Conservation (phyloP, 2,888 invertebrate genomes). For the Gastrophysa polygoni region DNA sequence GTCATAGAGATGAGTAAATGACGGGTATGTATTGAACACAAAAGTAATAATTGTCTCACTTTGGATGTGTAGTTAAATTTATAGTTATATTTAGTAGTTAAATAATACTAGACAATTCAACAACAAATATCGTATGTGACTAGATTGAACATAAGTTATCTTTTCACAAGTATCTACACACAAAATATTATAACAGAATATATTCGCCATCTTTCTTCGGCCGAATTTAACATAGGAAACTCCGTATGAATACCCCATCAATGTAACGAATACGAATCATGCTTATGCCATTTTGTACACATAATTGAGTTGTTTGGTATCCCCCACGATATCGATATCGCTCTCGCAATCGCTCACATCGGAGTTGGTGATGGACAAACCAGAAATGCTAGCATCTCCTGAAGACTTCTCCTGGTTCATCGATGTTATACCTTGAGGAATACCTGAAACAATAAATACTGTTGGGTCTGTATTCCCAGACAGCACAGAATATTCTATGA, state of each 20-base stretch:
- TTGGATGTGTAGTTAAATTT: too few relatives aligned
- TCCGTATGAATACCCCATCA: not conserved
- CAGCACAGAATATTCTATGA: too few relatives aligned
- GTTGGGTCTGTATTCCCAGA: not conserved
- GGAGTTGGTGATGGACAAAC: constrained; percentile 41
- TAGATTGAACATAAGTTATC: not conserved
- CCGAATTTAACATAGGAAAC: constrained; percentile 3
- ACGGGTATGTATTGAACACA: too few relatives aligned
- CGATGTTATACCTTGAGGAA: constrained; percentile 18
- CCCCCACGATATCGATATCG: constrained; percentile 68
- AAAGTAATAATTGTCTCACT: too few relatives aligned
- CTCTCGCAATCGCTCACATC: constrained; percentile 66
- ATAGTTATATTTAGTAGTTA: too few relatives aligned
- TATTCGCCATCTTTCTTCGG: not conserved
- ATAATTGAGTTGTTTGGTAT: constrained; percentile 49
- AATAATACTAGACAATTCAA: too few relatives aligned
- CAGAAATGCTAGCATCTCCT: constrained; percentile 30
- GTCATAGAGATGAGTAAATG: too few relatives aligned
- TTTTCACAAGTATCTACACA: not conserved
- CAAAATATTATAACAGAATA: not conserved
- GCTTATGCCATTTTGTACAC: constrained; percentile 39
- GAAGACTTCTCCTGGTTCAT: constrained; percentile 22
- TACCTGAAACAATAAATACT: constrained; percentile 27
- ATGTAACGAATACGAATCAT: not conserved
- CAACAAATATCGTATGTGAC: not conserved